Percentiles rank a stretch among this genome's conserved stretches.
Evolutionary conservation across 64 coral and sea anemone species (phyloP).

Genomic region (Cladopsammia gracilis): DNA sequence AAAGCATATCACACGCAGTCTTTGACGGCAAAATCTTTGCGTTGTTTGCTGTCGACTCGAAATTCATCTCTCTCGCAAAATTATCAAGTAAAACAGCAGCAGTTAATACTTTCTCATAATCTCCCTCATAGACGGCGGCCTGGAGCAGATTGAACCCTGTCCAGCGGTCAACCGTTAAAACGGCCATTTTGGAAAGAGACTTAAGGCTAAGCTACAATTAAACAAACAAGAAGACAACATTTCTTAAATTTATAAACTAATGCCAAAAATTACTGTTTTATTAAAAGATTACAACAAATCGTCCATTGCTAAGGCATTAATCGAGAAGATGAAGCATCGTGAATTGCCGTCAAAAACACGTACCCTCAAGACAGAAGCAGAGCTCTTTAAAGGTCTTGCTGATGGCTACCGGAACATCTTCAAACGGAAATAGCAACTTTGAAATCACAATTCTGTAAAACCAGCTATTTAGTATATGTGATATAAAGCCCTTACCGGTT

Average conservation of each 20-base stretch:
- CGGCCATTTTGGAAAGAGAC: background rate
- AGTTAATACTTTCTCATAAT: background rate
- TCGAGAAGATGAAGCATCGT: too few relatives aligned
- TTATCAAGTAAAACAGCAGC: background rate
- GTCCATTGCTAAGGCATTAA: background rate
- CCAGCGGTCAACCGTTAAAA: background rate
- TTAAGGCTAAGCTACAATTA: background rate
- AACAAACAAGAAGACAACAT: background rate
- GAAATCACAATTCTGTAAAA: background rate
- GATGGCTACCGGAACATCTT: background rate
- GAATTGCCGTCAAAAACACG: too few relatives aligned
- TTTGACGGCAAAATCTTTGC: background rate
- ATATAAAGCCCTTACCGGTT: background rate
- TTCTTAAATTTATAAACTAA: background rate
- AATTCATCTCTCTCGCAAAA: background rate
- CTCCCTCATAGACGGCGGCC: background rate
- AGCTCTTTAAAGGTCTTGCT: background rate
- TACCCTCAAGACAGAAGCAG: too few relatives aligned
- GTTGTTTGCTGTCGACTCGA: background rate
- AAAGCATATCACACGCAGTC: background rate
- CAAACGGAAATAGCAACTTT: too few relatives aligned
- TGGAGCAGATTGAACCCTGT: constrained; percentile 23
- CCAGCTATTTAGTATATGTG: background rate
- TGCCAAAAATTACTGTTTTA: background rate
- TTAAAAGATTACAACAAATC: background rate